phyloP scores from a whole-genome alignment of 2,888 invertebrate genomes.

The Agriopis leucophaearia region DNA sequence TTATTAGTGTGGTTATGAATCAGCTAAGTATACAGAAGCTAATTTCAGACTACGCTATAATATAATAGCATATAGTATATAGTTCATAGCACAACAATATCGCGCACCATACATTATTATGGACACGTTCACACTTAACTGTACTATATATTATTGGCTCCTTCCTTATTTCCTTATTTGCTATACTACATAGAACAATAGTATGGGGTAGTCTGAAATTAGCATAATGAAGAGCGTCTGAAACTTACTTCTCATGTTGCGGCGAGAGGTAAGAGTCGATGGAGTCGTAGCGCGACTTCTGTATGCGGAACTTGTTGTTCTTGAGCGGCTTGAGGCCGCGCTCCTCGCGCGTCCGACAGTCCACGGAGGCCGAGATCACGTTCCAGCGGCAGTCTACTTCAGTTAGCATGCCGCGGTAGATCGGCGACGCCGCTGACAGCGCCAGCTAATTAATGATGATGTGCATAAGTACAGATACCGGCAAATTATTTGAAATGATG shows the following conservation, averaged over 20 bases:
- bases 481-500: not conserved
- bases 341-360: constrained; percentile 97
- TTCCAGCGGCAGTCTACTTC: constrained; percentile 99
- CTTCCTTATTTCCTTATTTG: no score
- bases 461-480: not conserved
- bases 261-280: constrained; percentile 98
- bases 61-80: no score
- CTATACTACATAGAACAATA: no score
- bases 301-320: constrained; percentile 92
- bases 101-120: no score
- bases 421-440: constrained; percentile 97
- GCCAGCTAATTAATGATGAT: constrained; percentile 89
- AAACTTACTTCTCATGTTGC: constrained; percentile 89
- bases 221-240: not conserved
- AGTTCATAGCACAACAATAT: no score
- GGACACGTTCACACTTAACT: no score
- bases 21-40: not conserved
- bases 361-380: constrained; percentile 97
- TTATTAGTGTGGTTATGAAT: not conserved
- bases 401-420: constrained; percentile 96
- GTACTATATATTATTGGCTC: no score
- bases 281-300: constrained; percentile 98
- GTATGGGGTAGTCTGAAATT: no score
- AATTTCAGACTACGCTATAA: no score
- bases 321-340: constrained; percentile 91